Conservation (phyloP, 2,888 invertebrate species). For the Archaeoteleia sp. region DNA sequence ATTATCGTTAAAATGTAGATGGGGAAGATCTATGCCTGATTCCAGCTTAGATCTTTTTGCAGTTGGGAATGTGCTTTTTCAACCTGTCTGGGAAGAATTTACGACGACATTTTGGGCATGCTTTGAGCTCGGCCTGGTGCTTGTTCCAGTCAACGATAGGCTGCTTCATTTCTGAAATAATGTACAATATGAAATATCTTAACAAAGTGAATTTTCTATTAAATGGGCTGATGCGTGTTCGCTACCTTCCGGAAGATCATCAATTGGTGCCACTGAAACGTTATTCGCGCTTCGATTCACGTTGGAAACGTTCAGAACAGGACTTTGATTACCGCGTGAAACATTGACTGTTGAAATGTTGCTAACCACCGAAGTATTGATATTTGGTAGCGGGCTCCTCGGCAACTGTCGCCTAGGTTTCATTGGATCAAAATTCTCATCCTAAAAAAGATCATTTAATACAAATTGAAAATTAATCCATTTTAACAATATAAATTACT, state of each 20-base stretch:
- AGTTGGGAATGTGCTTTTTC: constrained; percentile 53
- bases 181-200: constrained; percentile 1
- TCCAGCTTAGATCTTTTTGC: constrained; percentile 40
- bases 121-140: constrained; percentile 58
- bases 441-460: constrained; percentile 33
- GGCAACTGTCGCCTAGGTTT: constrained; percentile 59
- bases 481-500: too few species aligned
- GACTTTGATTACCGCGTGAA: not conserved
- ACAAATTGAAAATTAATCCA: too few species aligned
- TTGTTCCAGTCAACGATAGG: constrained; percentile 62
- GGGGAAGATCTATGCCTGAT: too few species aligned
- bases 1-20: too few species aligned
- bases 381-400: constrained; percentile 57
- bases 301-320: too few species aligned
- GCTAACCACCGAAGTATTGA: constrained; percentile 9
- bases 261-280: too few species aligned
- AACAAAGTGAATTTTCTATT: too few species aligned
- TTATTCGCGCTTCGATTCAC: too few species aligned
- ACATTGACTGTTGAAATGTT: constrained; percentile 12
- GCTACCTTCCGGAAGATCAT: too few species aligned
- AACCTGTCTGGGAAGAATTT: constrained; percentile 62
- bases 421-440: constrained; percentile 60
- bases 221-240: too few species aligned
- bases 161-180: constrained; percentile 29
- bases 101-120: constrained; percentile 62